A percentile compares a stretch with the other conserved stretches of the same genome.
Evolutionary conservation across 2,888 invertebrate genomes (phyloP).

Genomic region (Nomada goodeniana): DNA sequence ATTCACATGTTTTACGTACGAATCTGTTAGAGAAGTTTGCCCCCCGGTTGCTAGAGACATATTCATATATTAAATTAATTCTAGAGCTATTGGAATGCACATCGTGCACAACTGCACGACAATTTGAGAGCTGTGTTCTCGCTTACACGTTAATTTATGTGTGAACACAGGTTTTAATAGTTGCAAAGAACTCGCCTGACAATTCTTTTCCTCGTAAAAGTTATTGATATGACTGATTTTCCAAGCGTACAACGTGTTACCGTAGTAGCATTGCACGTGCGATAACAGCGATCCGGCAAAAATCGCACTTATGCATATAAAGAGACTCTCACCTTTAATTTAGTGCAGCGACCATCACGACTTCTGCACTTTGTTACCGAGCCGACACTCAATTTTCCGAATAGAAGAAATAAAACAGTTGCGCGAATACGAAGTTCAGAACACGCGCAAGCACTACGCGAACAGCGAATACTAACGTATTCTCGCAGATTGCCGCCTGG

Average conservation of each 20-base stretch:
- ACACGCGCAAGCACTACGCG: constrained; percentile 60
- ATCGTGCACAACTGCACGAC: neutral
- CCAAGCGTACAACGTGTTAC: constrained; percentile 28
- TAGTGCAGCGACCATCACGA: constrained; percentile 23
- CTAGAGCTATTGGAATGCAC: neutral
- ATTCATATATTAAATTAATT: constrained; percentile 7
- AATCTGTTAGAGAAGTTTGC: constrained; percentile 37
- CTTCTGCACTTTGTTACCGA: constrained; percentile 17
- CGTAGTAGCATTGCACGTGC: constrained; percentile 40
- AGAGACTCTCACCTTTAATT: constrained; percentile 48
- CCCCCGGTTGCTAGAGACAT: constrained; percentile 6
- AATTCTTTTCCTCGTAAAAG: neutral
- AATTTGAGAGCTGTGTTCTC: neutral
- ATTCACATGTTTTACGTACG: constrained; percentile 61
- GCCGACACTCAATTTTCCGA: constrained; percentile 15
- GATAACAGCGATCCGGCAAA: constrained; percentile 20
- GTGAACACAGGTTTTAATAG: neutral
- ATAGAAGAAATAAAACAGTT: neutral
- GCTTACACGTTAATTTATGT: no score
- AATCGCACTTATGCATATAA: constrained; percentile 19
- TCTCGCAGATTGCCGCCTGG: constrained; percentile 71
- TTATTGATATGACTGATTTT: constrained; percentile 33
- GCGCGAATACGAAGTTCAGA: constrained; percentile 37
- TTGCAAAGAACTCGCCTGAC: neutral
- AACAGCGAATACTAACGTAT: constrained; percentile 50